phyloP scores from a whole-genome alignment of 1,140 invertebrate species.

The Atopsyche davidsoni region DNA sequence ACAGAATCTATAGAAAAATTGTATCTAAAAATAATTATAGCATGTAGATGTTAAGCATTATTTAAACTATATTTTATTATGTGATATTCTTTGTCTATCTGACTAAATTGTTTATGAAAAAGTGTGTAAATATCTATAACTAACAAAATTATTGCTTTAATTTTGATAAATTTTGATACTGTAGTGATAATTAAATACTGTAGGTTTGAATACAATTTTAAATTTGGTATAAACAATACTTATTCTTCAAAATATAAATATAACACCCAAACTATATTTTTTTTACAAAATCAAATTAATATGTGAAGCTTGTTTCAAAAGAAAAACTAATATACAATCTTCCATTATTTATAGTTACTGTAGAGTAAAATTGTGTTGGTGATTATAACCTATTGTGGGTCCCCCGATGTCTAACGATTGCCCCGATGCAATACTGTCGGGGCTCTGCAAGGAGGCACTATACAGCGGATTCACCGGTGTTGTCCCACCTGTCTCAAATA shows the following conservation, averaged over 20 bases:
- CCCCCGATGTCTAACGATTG: conserved; percentile 38
- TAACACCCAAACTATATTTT: background rate
- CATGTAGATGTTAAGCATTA: background rate
- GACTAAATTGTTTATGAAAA: background rate
- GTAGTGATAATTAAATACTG: too few species aligned
- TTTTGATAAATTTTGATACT: too few species aligned
- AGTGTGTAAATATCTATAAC: background rate
- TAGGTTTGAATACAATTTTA: too few species aligned
- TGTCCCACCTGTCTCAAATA: conserved; percentile 60
- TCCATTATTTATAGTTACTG: conserved; percentile 16
- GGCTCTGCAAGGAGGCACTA: conserved; percentile 66
- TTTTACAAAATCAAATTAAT: background rate
- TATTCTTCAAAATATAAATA: background rate
- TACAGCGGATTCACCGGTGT: conserved; percentile 66
- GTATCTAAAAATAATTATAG: too few species aligned
- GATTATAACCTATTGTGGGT: conserved; percentile 24
- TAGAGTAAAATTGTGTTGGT: conserved; percentile 12
- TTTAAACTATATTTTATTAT: background rate
- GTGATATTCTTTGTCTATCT: background rate
- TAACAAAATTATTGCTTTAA: too few species aligned
- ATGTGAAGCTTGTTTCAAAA: background rate
- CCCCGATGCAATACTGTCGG: conserved; percentile 62
- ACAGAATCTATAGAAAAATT: too few species aligned
- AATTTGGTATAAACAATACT: too few species aligned
- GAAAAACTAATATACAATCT: background rate